A percentile compares a stretch with the other conserved stretches of the same genome.
Conservation (phyloP, 1,140 invertebrate genomes). For the Cydia strobilella region DNA sequence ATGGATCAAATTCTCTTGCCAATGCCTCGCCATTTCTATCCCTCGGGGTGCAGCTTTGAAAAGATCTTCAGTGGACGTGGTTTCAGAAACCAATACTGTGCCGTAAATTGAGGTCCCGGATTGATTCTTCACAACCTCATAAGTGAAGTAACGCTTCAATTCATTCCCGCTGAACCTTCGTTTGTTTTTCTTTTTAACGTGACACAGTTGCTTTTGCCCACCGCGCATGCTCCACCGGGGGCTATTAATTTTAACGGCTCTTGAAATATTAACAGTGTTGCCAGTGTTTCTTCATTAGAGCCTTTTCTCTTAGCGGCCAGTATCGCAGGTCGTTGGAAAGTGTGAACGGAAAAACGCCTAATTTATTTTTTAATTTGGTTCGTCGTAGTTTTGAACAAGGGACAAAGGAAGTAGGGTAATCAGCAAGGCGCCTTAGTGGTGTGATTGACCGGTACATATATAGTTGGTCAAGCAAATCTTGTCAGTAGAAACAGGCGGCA, state of each 20-base stretch:
- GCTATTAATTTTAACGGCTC: constrained; percentile 54
- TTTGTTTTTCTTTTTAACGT: constrained; percentile 20
- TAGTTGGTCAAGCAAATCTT: too few relatives aligned
- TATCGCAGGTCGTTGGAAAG: constrained; percentile 14
- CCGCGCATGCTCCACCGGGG: constrained; percentile 31
- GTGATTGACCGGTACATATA: background rate
- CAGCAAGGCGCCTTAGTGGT: background rate
- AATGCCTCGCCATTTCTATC: too few relatives aligned
- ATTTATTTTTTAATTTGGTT: constrained; percentile 27
- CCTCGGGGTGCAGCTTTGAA: too few relatives aligned
- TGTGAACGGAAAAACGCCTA: constrained; percentile 23
- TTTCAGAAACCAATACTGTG: too few relatives aligned
- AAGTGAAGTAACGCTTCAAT: background rate
- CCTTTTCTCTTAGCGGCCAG: constrained; percentile 33
- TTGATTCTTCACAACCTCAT: background rate
- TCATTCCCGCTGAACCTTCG: background rate
- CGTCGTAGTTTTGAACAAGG: constrained; percentile 19
- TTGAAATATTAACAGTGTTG: constrained; percentile 53
- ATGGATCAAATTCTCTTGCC: too few relatives aligned
- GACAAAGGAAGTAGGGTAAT: constrained; percentile 17
- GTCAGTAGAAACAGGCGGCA: too few relatives aligned
- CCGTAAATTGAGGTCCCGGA: background rate
- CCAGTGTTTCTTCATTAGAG: constrained; percentile 57
- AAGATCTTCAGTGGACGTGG: too few relatives aligned
- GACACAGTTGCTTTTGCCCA: constrained; percentile 15